Percentiles rank a stretch among this genome's conserved stretches.
phyloP scores from a whole-genome alignment of 2,888 invertebrate genomes.

The Lasioglossum vierecki region DNA sequence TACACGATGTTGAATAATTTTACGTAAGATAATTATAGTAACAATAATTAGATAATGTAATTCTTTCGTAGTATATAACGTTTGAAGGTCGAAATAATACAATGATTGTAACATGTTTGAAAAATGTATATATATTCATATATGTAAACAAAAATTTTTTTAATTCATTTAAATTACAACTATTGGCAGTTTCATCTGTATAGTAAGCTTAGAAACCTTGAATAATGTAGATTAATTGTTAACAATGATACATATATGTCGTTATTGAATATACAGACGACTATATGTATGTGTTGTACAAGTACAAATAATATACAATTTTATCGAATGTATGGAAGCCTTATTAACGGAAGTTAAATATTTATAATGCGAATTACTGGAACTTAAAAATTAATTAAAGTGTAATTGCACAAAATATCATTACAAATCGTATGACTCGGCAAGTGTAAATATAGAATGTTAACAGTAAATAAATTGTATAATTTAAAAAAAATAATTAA shows the following conservation, averaged over 20 bases:
- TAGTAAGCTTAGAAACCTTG: background rate
- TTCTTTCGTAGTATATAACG: conserved; percentile 16
- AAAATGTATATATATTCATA: conserved; percentile 3
- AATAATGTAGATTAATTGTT: conserved; percentile 8
- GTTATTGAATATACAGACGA: conserved; percentile 7
- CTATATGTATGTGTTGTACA: background rate
- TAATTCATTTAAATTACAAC: background rate
- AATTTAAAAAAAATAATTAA: conserved; percentile 41
- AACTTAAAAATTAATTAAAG: conserved; percentile 4
- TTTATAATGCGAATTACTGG: background rate
- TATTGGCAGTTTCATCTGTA: conserved; percentile 4
- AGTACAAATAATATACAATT: conserved; percentile 11
- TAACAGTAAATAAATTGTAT: conserved; percentile 36
- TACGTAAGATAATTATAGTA: background rate
- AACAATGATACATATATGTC: background rate
- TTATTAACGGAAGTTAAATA: conserved; percentile 15
- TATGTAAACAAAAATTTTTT: conserved; percentile 1
- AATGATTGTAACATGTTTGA: conserved; percentile 18
- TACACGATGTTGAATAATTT: background rate
- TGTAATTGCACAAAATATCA: conserved; percentile 34
- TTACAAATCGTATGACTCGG: conserved; percentile 1
- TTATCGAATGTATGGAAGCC: conserved; percentile 1
- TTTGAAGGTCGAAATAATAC: conserved; percentile 14
- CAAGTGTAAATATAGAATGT: conserved; percentile 17
- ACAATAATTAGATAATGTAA: conserved; percentile 23